Base-by-base conservation (phyloP, 2,113 vertebrate genomes). In the Rhynchopsitta pachyrhyncha region DNA sequence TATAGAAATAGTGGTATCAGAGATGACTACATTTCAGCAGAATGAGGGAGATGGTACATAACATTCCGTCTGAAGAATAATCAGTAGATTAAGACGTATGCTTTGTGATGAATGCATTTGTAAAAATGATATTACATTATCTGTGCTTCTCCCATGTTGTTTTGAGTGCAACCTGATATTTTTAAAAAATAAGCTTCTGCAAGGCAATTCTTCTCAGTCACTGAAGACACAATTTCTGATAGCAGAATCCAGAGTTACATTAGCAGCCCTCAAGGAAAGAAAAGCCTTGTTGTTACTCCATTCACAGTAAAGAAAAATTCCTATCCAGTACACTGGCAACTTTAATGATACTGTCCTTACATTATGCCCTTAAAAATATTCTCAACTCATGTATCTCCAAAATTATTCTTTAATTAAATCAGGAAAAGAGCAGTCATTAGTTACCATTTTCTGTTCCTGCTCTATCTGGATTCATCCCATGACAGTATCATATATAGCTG, bases 401-500 rank as follows among this genome's bases (percentile, higher is more conserved):
- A 74, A 68, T 63, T 42, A 53, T 62, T 81, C 64, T 47, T 86
- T 87, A 92, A 82, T 88, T 95, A 95, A 96, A 96, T 91, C 75
- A 69, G 76, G 46, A 82, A 94, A 89, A 92, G 7, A 11, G 88
- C 17, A 59, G 11, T 8, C 5, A 75, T 82, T 55, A 46, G 53
- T 90, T 96, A 76, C 75, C n/a, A 86, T 82, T 94, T 86, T 86
- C 83, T 81, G 68, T 62, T 92, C 35, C 42, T 24, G 7, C 35
- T 80, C 90, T 7, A 5, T 86, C 75, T 83, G 81, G 92, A 93
- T 96, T 92, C 52, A 89, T 83, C 88, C 69, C 47, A 83, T 86
- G 62, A 84, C 86, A 91, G 76, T 92, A 93, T 88, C 82, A 93
- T 83, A 68, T 35, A 80, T 92, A 94, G 87, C 81, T 97, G 78